phyloP scores from a whole-genome alignment of 64 coral and sea anemone genomes.

The Stichodactyla mertensii region DNA sequence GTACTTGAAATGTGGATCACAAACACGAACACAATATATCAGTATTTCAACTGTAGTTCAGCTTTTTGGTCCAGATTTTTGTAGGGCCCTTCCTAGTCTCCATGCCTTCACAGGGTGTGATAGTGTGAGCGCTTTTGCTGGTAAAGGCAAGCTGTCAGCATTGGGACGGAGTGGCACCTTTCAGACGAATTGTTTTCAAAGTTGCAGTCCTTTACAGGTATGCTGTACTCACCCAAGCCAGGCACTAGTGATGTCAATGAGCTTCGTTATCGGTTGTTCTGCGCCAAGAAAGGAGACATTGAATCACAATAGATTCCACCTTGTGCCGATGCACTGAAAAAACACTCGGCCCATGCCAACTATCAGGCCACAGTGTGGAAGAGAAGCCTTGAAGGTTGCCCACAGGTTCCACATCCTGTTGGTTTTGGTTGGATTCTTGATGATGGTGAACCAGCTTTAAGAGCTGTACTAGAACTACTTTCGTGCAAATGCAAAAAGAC shows the following conservation, averaged over 20 bases:
- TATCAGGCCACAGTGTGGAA: constrained; percentile 43
- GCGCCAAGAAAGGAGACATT: constrained; percentile 24
- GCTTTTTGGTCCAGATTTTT: constrained; percentile 18
- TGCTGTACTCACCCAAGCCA: neutral
- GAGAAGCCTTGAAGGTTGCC: constrained; percentile 35
- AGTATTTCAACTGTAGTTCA: constrained; percentile 22
- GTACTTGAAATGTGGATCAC: constrained; percentile 39
- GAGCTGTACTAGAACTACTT: constrained; percentile 45
- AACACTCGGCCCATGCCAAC: constrained; percentile 35
- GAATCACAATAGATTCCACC: constrained; percentile 38
- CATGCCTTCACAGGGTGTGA: constrained; percentile 50
- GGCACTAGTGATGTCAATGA: constrained; percentile 28
- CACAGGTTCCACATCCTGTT: constrained; percentile 34
- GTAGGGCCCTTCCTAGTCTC: constrained; percentile 17
- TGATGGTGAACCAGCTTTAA: constrained; percentile 43
- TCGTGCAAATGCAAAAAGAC: constrained; percentile 39
- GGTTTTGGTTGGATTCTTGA: constrained; percentile 14
- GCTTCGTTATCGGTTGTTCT: constrained; percentile 28
- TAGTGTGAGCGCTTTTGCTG: constrained; percentile 38
- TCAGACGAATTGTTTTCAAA: constrained; percentile 15
- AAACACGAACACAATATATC: constrained; percentile 18
- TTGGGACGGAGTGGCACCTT: constrained; percentile 18
- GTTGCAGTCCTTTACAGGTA: constrained; percentile 4
- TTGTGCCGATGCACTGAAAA: neutral
- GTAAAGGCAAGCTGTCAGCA: constrained; percentile 12